Percentiles rank a stretch among this genome's conserved stretches.
Conservation (phyloP, 1,140 invertebrate species). For the Idris sp. region DNA sequence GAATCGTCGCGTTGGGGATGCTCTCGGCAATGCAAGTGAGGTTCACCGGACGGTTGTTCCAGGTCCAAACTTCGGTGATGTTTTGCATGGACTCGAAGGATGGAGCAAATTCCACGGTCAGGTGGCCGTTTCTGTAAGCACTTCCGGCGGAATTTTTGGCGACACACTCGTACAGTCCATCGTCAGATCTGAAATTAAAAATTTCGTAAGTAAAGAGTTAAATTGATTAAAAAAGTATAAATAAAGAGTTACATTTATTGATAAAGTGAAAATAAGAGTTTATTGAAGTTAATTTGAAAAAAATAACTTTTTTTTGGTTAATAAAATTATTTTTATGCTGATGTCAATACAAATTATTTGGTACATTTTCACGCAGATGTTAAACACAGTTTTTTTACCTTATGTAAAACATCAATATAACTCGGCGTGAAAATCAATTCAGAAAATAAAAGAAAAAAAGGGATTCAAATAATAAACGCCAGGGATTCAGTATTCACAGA, state of each 20-base stretch:
- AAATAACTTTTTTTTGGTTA: no score
- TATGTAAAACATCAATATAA: no score
- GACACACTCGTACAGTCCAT: constrained; percentile 93
- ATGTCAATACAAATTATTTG: no score
- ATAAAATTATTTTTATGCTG: no score
- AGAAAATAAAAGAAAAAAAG: constrained; percentile 8
- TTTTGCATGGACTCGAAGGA: constrained; percentile 87
- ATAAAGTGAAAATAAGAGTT: no score
- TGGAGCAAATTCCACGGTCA: constrained; percentile 90
- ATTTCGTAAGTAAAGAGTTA: background rate
- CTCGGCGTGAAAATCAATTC: constrained; percentile 16
- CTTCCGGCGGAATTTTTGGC: constrained; percentile 88
- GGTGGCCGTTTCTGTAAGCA: constrained; percentile 87
- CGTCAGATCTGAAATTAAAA: constrained; percentile 82
- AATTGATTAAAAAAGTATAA: background rate
- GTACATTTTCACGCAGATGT: no score
- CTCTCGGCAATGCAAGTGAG: constrained; percentile 92
- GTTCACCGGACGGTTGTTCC: constrained; percentile 88
- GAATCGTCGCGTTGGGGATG: constrained; percentile 94
- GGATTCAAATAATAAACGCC: background rate
- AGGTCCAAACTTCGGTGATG: constrained; percentile 84
- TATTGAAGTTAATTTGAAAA: no score
- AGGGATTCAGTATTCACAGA: constrained; percentile 25
- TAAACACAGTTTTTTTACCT: no score
- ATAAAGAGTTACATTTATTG: no score